These are phyloP conservation scores for Apodemus speciosus DNA, from an alignment of 2,113 vertebrate species.

Conservation along the genomic window DNA sequence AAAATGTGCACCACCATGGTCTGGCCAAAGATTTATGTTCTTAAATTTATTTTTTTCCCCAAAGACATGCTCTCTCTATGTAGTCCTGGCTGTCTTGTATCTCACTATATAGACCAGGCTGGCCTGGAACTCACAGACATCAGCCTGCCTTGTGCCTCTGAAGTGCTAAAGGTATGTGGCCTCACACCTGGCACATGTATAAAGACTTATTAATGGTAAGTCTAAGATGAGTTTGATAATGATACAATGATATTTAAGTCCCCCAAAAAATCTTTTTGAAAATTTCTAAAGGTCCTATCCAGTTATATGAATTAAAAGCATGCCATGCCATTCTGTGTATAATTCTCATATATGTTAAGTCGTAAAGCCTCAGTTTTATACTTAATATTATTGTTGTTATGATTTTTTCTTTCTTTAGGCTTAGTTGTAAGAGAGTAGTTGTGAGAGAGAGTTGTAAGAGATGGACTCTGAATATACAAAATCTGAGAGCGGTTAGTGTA, in stretches of 20 bases:
- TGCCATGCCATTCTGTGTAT: background rate
- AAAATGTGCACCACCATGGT: background rate
- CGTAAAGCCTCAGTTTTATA: constrained; percentile 47
- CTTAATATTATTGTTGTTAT: constrained; percentile 34
- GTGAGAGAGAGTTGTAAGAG: too few species aligned
- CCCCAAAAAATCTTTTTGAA: constrained; percentile 33
- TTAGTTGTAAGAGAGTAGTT: constrained; percentile 24
- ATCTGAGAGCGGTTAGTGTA: background rate
- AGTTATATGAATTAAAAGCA: constrained; percentile 31
- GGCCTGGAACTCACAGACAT: background rate
- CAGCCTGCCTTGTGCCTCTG: background rate
- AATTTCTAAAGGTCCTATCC: constrained; percentile 6
- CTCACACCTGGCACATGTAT: background rate
- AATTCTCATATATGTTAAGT: constrained; percentile 32
- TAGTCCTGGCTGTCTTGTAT: background rate
- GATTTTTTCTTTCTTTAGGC: constrained; percentile 7
- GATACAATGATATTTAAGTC: constrained; percentile 27
- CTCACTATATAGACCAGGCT: background rate
- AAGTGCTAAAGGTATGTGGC: background rate
- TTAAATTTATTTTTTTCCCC: background rate
- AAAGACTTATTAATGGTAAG: constrained; percentile 38
- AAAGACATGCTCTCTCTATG: background rate
- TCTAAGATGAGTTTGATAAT: constrained; percentile 45
- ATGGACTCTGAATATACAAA: background rate
- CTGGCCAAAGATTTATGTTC: background rate